phyloP scores from a whole-genome alignment of 1,140 invertebrate genomes.

The Sycobia sp. region DNA sequence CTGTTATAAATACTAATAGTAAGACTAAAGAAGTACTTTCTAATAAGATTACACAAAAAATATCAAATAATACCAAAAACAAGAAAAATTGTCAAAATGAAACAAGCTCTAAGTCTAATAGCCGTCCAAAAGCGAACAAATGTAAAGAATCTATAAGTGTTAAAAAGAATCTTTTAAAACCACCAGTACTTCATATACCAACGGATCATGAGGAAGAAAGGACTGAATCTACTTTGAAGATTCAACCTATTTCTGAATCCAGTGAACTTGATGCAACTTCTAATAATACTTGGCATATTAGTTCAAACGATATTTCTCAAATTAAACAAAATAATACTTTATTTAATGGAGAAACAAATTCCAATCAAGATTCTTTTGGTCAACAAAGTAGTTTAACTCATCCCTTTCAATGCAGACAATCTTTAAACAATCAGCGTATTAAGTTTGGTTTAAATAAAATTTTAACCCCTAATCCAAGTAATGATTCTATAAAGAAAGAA shows the following conservation, averaged over 20 bases:
- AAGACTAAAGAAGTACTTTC: not conserved
- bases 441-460: constrained; percentile 25
- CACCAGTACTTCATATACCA: constrained; percentile 26
- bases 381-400: constrained; percentile 25
- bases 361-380: constrained; percentile 13
- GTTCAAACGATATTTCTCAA: constrained; percentile 4
- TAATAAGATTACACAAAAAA: not conserved
- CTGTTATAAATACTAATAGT: not conserved
- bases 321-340: constrained; percentile 5
- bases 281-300: constrained; percentile 19
- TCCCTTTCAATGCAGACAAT: constrained; percentile 29
- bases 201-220: constrained; percentile 20
- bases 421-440: constrained; percentile 20
- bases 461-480: not conserved
- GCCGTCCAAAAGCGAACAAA: constrained; percentile 17
- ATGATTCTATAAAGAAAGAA: not conserved
- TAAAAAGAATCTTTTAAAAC: constrained; percentile 24
- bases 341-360: constrained; percentile 8
- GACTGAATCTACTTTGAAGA: not conserved
- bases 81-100: not conserved
- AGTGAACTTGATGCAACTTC: constrained; percentile 4
- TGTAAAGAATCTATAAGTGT: not conserved
- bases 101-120: not conserved
- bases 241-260: not conserved
- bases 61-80: constrained; percentile 2